phyloP scores from a whole-genome alignment of 1,140 invertebrate species.

The Oncopodura yosiiana region DNA sequence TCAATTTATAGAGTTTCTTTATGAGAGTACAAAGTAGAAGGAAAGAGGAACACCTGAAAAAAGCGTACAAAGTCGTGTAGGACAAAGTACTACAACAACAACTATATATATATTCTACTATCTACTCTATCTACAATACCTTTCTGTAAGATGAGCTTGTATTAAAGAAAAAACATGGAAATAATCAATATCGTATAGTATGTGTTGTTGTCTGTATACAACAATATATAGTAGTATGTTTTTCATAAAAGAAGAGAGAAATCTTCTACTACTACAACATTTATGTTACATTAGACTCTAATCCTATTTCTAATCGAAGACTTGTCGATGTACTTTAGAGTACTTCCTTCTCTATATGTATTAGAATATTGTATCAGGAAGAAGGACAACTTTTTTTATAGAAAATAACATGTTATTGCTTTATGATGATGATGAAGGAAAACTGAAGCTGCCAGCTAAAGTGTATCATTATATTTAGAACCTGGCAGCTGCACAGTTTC shows the following conservation, averaged over 20 bases:
- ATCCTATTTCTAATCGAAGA: conserved; percentile 8
- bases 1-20: no score
- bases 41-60: no score
- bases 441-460: no score
- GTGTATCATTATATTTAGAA: no score
- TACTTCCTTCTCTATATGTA: neutral
- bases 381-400: neutral
- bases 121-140: neutral
- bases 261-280: conserved; percentile 4
- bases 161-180: neutral
- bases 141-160: neutral
- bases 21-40: no score
- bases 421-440: no score
- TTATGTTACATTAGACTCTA: conserved; percentile 9
- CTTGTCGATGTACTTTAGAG: neutral
- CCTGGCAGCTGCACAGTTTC: no score
- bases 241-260: conserved; percentile 1
- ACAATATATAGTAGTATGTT: neutral
- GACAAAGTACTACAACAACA: neutral
- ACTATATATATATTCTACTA: neutral
- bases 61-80: no score
- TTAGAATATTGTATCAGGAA: neutral
- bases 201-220: neutral
- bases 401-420: neutral
- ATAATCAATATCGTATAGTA: neutral